These are phyloP conservation scores for Macrosteles quadrilineatus DNA, from an alignment of 1,140 invertebrate species.

Conservation along the genomic window DNA sequence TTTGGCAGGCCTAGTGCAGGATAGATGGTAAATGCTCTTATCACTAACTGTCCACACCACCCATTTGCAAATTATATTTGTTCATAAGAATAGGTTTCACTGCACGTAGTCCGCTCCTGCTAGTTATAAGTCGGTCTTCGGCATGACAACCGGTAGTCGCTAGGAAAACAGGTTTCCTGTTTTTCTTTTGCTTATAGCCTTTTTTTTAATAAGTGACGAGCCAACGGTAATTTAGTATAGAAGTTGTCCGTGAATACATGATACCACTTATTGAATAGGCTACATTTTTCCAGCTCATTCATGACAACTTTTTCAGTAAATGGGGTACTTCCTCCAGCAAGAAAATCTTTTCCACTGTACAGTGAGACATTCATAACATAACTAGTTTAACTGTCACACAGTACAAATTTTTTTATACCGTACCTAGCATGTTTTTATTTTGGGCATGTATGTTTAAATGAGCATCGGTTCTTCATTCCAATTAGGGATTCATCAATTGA, in stretches of 20 bases:
- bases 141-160: slow-evolving; percentile 17
- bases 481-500: slow-evolving; percentile 18
- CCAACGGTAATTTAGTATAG: slow-evolving; percentile 28
- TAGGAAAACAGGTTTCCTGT: slow-evolving; percentile 29
- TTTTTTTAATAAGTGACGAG: background rate
- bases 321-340: background rate
- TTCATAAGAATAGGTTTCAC: slow-evolving; percentile 25
- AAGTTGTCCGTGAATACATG: slow-evolving; percentile 30
- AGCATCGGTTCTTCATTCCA: slow-evolving; percentile 27
- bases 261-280: slow-evolving; percentile 27
- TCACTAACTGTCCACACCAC: slow-evolving; percentile 25
- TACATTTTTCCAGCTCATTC: background rate
- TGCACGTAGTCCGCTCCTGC: slow-evolving; percentile 4
- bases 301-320: slow-evolving; percentile 30
- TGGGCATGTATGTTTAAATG: slow-evolving; percentile 29
- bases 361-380: background rate
- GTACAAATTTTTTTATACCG: slow-evolving; percentile 27
- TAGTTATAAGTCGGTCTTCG: slow-evolving; percentile 9
- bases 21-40: slow-evolving; percentile 22
- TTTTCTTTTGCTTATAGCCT: slow-evolving; percentile 26
- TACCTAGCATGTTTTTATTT: slow-evolving; percentile 24
- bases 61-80: slow-evolving; percentile 26
- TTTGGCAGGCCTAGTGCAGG: slow-evolving; percentile 16
- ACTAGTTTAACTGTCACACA: slow-evolving; percentile 13
- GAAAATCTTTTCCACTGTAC: slow-evolving; percentile 32